Conservation (phyloP, 1,140 invertebrate genomes). For the Goniozus legneri region DNA sequence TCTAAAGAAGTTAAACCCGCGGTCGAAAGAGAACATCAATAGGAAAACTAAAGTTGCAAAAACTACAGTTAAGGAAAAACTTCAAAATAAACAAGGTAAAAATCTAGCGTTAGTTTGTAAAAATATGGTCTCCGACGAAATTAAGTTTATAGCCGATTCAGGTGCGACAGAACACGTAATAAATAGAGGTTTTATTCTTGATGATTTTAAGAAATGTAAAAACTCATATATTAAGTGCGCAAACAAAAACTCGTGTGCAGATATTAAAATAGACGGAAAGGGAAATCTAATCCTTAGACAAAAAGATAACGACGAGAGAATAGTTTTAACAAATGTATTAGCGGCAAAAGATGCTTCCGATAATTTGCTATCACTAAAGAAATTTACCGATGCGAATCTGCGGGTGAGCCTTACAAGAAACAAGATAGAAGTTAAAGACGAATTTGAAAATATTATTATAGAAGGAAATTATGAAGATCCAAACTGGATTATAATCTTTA, state of each 20-base stretch:
- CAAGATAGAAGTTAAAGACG: conserved; percentile 12
- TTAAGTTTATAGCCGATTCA: conserved; percentile 22
- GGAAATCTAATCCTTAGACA: not conserved
- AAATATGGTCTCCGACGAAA: too few species aligned
- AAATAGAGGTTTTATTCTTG: conserved; percentile 16
- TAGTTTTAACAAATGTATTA: conserved; percentile 10
- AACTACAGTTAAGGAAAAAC: too few species aligned
- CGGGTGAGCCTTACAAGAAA: conserved; percentile 8
- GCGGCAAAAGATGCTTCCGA: conserved; percentile 7
- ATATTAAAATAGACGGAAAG: not conserved
- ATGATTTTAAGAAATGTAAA: conserved; percentile 13
- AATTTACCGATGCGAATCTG: conserved; percentile 11
- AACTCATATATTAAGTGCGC: not conserved
- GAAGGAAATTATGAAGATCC: conserved; percentile 14
- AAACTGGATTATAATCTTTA: conserved; percentile 15
- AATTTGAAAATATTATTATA: conserved; percentile 5
- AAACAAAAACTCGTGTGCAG: not conserved
- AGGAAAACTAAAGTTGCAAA: too few species aligned
- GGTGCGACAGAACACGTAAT: conserved; percentile 20
- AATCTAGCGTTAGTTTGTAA: too few species aligned
- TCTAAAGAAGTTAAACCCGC: too few species aligned
- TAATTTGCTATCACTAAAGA: conserved; percentile 12
- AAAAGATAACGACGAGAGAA: not conserved
- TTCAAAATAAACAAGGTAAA: too few species aligned
- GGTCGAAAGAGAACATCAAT: too few species aligned